Base-by-base conservation (phyloP, 2,113 vertebrate genomes). In the Greenwoodochromis staneri region DNA sequence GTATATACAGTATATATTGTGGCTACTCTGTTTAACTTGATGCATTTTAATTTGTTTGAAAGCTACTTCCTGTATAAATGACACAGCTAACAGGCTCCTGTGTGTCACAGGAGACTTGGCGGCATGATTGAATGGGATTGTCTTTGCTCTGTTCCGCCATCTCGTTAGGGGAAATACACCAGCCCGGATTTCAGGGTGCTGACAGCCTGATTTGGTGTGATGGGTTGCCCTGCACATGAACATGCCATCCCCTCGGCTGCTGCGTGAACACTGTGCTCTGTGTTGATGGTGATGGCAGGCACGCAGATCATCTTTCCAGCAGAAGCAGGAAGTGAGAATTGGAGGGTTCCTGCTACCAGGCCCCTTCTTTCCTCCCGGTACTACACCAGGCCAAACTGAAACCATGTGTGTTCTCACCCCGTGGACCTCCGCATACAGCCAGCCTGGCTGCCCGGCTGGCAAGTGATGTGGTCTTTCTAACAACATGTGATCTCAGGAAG, bases 401-500 rank as follows among this genome's bases (percentile, higher is more conserved):
- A 97, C 95, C 96, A 97, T 96, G 96, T 96, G 96, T 96, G 94
- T 91, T 93, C 90, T 85, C 92, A 93, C 93, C 96, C 94, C 19
- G 81, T 91, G 88, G 92, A 94, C 94, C 88, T 85, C 84, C 21
- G 6, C 89, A 49, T 17, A 87, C 91, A 91, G 89, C 85, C 92
- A 69, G 88, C 80, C 85, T 85, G 89, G 73, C 92, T 84, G 82
- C 80, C 90, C 73, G 82, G 81, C 80, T 92, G 91, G 93, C 91
- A 86, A 94, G 91, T 88, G 90, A 83, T 91, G 80, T 82, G 90
- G 92, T 95, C 91, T 80, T 89, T 88, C 87, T 90, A 89, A 92
- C 92, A 92, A 93, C 93, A 93, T 95, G 88, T 86, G 93, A 95
- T 95, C 90, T 88, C 90, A 92, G 93, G 95, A 96, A 97, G 92